phyloP scores from a whole-genome alignment of 2,888 invertebrate genomes.

The Pyralis farinalis region DNA sequence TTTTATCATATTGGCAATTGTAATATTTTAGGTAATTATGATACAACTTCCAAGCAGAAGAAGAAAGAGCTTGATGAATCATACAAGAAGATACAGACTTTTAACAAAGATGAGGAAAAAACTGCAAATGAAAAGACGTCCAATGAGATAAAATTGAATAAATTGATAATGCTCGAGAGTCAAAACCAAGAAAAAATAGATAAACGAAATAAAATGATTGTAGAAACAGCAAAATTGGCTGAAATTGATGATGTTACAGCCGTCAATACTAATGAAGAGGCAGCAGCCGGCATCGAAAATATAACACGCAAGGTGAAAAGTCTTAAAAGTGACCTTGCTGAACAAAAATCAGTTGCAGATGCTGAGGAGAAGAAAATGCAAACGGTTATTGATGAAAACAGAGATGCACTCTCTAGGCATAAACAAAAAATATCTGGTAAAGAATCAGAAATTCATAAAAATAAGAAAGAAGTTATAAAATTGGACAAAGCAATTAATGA shows the following conservation, averaged over 20 bases:
- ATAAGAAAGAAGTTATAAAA: conserved; percentile 78
- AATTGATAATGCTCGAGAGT: conserved; percentile 59
- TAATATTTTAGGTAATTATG: conserved; percentile 52
- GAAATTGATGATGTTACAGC: conserved; percentile 47
- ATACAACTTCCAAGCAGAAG: conserved; percentile 51
- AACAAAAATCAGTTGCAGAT: conserved; percentile 52
- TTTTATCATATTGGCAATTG: conserved; percentile 1
- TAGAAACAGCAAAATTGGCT: conserved; percentile 58
- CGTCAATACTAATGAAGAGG: conserved; percentile 52
- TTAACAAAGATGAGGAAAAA: conserved; percentile 66
- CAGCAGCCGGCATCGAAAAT: conserved; percentile 41
- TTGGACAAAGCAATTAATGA: conserved; percentile 79
- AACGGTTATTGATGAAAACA: conserved; percentile 54
- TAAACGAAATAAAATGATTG: conserved; percentile 57
- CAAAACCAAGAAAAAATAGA: conserved; percentile 72
- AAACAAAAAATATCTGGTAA: conserved; percentile 85
- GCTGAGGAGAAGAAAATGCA: conserved; percentile 62
- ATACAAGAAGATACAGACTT: conserved; percentile 56
- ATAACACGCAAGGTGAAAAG: conserved; percentile 49
- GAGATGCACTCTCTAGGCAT: conserved; percentile 77
- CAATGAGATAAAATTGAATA: conserved; percentile 66
- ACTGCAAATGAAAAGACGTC: conserved; percentile 65
- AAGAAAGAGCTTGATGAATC: conserved; percentile 61
- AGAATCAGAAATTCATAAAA: conserved; percentile 75
- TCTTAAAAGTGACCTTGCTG: conserved; percentile 48